Conservation (phyloP, 1,140 invertebrate species). For the Zaprionus camerounensis region DNA sequence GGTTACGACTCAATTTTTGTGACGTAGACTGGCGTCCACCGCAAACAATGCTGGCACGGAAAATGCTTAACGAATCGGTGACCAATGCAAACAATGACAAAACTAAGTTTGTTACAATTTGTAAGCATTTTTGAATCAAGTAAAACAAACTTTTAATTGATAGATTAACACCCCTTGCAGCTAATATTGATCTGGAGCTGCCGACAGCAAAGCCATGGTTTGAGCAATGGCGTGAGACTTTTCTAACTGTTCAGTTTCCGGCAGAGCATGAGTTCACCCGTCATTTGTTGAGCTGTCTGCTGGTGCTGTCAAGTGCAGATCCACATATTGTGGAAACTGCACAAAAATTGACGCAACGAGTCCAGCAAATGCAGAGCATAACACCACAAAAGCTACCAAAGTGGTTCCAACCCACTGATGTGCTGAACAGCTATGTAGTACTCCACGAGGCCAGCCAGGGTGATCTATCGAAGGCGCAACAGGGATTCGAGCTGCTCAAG, state of each 20-base stretch:
- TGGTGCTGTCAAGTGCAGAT: slow-evolving; percentile 93
- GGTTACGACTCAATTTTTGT: slow-evolving; percentile 91
- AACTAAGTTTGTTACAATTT: slow-evolving; percentile 85
- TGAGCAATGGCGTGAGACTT: slow-evolving; percentile 96
- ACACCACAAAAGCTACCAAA: slow-evolving; percentile 92
- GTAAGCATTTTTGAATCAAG: slow-evolving; percentile 51
- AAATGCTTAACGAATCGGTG: slow-evolving; percentile 94
- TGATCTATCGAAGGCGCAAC: slow-evolving; percentile 86
- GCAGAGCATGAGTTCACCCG: slow-evolving; percentile 98
- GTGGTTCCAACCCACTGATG: slow-evolving; percentile 94
- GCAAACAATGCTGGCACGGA: slow-evolving; percentile 92
- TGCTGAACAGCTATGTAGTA: slow-evolving; percentile 95
- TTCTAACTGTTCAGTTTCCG: slow-evolving; percentile 94
- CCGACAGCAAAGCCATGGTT: slow-evolving; percentile 96
- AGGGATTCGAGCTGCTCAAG: slow-evolving; percentile 93
- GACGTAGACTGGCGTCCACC: slow-evolving; percentile 92
- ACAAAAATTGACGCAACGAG: slow-evolving; percentile 90
- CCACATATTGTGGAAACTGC: slow-evolving; percentile 92
- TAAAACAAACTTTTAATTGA: neutral
- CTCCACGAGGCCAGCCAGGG: slow-evolving; percentile 90
- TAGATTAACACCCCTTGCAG: slow-evolving; percentile 51
- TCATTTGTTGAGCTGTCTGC: slow-evolving; percentile 95
- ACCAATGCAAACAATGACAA: slow-evolving; percentile 89
- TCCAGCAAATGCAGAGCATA: slow-evolving; percentile 91
- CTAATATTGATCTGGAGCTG: slow-evolving; percentile 86